Percentiles rank a stretch among this genome's conserved stretches.
These are phyloP conservation scores for Sebastes paucispinis DNA, from an alignment of 2,797 vertebrate genomes.

Conservation along the genomic window DNA sequence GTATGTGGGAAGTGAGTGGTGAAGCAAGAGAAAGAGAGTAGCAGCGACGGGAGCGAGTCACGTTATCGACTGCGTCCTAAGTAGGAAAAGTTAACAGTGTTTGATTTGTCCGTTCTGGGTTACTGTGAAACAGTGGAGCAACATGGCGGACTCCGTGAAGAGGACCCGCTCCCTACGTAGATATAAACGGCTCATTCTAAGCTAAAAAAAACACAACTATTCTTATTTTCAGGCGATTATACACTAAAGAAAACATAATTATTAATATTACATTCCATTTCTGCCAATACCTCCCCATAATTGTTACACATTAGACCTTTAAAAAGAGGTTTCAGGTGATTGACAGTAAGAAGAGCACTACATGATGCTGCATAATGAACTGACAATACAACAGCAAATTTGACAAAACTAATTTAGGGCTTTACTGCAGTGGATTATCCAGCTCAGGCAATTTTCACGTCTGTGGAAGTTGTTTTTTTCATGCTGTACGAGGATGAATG, in stretches of 20 bases:
- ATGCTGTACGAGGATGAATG: constrained; percentile 18
- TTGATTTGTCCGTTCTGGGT: no score
- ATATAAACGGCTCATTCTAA: no score
- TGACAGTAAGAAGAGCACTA: not conserved
- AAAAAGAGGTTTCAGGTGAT: constrained; percentile 1
- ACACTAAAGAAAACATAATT: fast-evolving
- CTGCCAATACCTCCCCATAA: fast-evolving
- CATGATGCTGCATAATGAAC: not conserved
- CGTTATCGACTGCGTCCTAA: no score
- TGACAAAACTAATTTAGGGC: constrained; percentile 25
- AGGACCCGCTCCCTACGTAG: no score
- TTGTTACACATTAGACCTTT: fast-evolving
- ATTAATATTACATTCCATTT: no score
- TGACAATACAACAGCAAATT: constrained; percentile 14
- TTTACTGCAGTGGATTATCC: constrained; percentile 36
- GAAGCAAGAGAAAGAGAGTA: no score
- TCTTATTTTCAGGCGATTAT: no score
- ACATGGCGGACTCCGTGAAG: fast-evolving
- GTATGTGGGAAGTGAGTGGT: no score
- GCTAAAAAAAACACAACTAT: fast-evolving
- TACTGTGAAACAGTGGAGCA: no score
- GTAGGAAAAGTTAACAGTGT: no score
- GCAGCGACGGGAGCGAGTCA: no score
- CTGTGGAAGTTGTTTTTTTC: constrained; percentile 31
- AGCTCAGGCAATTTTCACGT: constrained; percentile 27